A percentile compares a stretch with the other conserved stretches of the same genome.
phyloP scores from a whole-genome alignment of 2,797 vertebrate species.

The Macroramphosus scolopax region DNA sequence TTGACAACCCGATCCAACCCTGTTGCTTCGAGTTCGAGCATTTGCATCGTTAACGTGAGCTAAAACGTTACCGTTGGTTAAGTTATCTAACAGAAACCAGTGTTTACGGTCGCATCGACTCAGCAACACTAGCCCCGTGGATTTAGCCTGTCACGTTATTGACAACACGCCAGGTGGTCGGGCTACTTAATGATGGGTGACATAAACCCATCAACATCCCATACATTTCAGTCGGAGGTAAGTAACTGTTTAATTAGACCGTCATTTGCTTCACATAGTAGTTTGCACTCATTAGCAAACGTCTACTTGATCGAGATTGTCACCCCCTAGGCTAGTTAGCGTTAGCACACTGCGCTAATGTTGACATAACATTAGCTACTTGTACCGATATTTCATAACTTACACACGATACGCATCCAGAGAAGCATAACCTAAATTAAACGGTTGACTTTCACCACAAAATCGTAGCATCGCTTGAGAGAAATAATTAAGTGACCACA shows the following conservation, averaged over 20 bases:
- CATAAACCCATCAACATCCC: constrained; percentile 68
- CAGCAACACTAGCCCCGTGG: neutral
- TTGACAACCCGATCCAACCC: constrained; percentile 39
- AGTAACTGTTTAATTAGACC: constrained; percentile 18
- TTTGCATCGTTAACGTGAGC: constrained; percentile 40
- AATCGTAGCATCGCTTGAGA: neutral
- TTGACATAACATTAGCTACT: constrained; percentile 44
- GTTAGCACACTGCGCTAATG: constrained; percentile 46
- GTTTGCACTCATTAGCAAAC: constrained; percentile 28
- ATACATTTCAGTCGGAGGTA: constrained; percentile 71
- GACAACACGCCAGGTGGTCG: constrained; percentile 37
- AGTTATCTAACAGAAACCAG: constrained; percentile 28
- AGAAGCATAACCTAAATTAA: rapidly evolving
- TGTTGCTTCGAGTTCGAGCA: constrained; percentile 59
- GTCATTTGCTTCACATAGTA: constrained; percentile 13
- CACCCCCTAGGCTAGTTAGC: constrained; percentile 35
- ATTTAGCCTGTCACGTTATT: constrained; percentile 18
- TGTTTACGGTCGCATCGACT: constrained; percentile 46
- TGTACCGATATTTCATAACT: constrained; percentile 3
- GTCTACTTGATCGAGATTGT: constrained; percentile 41
- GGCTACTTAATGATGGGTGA: constrained; percentile 62
- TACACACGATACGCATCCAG: neutral
- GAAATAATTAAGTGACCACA: neutral
- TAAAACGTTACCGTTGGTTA: constrained; percentile 9
- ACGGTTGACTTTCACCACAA: neutral